A percentile compares a stretch with the other conserved stretches of the same genome.
phyloP scores from a whole-genome alignment of 1,140 invertebrate genomes.

The Camponotus pennsylvanicus region DNA sequence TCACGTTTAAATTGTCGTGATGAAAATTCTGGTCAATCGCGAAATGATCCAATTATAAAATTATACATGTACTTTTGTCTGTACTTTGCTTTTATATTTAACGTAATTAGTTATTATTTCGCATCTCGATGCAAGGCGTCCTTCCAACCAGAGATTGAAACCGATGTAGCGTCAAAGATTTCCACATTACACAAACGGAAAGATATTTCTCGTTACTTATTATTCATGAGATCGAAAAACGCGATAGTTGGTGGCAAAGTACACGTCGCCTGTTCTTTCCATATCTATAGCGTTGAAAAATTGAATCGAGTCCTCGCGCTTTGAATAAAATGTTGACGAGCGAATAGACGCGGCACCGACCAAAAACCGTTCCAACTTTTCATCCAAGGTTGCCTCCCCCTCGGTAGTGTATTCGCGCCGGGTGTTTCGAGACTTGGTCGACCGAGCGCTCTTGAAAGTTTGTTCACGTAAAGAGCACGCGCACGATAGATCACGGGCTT shows the following conservation, averaged over 20 bases:
- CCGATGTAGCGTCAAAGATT: not conserved
- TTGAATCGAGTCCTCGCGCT: constrained; percentile 5
- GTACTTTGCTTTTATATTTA: not conserved
- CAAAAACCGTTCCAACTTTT: constrained; percentile 33
- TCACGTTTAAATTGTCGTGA: not conserved
- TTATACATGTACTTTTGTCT: too few relatives aligned
- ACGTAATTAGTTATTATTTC: not conserved
- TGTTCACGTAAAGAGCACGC: constrained; percentile 40
- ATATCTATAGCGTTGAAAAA: not conserved
- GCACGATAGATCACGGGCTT: constrained; percentile 40
- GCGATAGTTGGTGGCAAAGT: not conserved
- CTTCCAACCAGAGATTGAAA: not conserved
- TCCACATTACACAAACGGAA: not conserved
- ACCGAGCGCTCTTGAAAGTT: constrained; percentile 11
- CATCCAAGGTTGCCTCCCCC: not conserved
- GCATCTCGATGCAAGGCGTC: too few relatives aligned
- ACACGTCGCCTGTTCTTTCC: too few relatives aligned
- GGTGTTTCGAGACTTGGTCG: constrained; percentile 19
- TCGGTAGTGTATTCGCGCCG: not conserved
- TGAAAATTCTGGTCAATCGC: not conserved
- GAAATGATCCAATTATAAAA: not conserved
- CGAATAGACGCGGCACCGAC: not conserved
- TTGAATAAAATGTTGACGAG: not conserved
- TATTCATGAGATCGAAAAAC: not conserved
- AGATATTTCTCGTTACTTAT: constrained; percentile 6